Percentiles rank a stretch among this genome's conserved stretches.
These are phyloP conservation scores for Macrochelys suwanniensis DNA, from an alignment of 2,797 vertebrate genomes.

Conservation along the genomic window DNA sequence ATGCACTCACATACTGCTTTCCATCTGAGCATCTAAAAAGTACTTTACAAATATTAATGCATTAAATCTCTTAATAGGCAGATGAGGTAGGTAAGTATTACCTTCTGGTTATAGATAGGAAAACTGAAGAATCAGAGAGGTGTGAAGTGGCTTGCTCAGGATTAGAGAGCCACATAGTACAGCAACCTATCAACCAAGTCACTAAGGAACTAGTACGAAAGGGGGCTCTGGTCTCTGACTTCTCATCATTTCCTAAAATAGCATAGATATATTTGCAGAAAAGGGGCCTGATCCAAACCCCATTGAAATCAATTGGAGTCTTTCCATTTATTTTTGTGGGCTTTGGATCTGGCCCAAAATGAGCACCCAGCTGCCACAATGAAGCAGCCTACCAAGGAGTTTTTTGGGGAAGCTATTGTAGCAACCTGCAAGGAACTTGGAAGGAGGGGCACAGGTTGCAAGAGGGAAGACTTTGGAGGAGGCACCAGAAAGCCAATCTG, in stretches of 20 bases:
- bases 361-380: not conserved
- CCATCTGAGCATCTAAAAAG: not conserved
- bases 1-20: not conserved
- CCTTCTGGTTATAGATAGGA: not conserved
- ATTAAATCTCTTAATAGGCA: not conserved
- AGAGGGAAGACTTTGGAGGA: not conserved
- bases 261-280: not conserved
- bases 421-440: not conserved
- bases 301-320: not conserved
- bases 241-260: not conserved
- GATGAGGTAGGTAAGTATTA: not conserved
- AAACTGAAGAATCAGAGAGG: not conserved
- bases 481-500: not conserved
- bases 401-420: not conserved
- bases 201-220: not conserved
- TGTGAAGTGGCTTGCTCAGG: not conserved
- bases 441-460: not conserved
- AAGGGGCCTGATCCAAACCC: not conserved
- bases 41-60: accelerated
- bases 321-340: not conserved
- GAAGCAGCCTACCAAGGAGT: not conserved
- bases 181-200: not conserved
- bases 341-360: not conserved
- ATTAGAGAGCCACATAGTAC: not conserved
- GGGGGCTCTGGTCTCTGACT: not conserved